Evolutionary conservation across 2,113 vertebrate species (phyloP), one percentile per base, ranked within the genome.

Genomic region (Rhinichthys klamathensis): DNA sequence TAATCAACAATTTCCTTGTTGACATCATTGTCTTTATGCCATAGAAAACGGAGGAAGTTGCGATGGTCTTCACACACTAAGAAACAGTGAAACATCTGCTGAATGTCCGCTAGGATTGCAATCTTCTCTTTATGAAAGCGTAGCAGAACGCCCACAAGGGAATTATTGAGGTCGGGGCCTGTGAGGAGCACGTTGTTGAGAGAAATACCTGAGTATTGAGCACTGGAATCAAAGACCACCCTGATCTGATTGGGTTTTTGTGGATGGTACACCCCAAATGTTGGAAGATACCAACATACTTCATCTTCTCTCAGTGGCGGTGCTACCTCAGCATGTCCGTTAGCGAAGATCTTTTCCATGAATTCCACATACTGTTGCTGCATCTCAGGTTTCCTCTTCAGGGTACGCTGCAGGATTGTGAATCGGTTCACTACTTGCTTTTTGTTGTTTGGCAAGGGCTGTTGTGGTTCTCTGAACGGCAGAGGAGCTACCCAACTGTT

Each of bases 401-500:
- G 49, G 4, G 60, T 82, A 2, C 2, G 6, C 12, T 76, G 44
- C 2, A 88, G 67, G 30, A 30, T 74, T 9, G 56, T 32, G 9
- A 86, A 70, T 3, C 54, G 38, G 5, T 16, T 51, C 15, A 51
- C 49, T 51, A 16, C 49, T 51, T 51, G 13, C 15, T 67, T 76
- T 23, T 16, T 65, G 13, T 88, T 89, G 16, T 86, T 88, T 15
- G 76, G 80, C 21, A 89, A 38, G 5, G 4, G n/a, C 35, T 70
- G 80, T 49, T 54, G 69, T 12, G 61, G 84, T 56, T 27, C 25
- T 21, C 56, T 49, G 27, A 90, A 88, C 4, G 82, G 81, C 4
- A 88, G n/a, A 2, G 84, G 82, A 6, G 86, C 88, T 56, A 78
- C 82, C 84, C 87, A 84, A 23, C 80, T 86, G 11, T 73, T 60